Base-by-base conservation (phyloP, 2,797 vertebrate genomes). In the Falco concolor region DNA sequence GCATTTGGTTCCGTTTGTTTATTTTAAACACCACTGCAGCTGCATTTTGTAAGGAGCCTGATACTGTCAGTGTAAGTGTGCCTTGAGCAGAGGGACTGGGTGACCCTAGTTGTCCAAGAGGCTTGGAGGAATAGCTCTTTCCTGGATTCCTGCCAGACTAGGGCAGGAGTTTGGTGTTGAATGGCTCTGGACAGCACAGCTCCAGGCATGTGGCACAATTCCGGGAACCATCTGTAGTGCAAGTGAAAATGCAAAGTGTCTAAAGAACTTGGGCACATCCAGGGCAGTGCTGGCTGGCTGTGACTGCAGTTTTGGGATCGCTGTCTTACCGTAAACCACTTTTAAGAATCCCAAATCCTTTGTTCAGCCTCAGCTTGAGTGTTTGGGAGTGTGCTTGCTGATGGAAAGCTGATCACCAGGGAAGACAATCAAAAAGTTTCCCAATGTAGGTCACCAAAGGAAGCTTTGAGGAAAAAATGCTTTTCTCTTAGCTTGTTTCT, bases 31-130 rank as follows among this genome's bases (percentile, higher is more conserved):
- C 6, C 23, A 3, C 45, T n/a, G 53, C 78, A 54, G 42, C 52
- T 60, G 69, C 10, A 3, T 50, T 47, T 57, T 28, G 32, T 8
- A 42, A 50, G 44, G 42, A 65, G 12, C 32, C 60, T 20, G 42
- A 19, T 40, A 45, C 57, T 36, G 45, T 3, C 57, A 25, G 30
- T 1, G 5, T 20, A 69, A 13, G 12, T 3, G 25, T 32, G 49
- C 69, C 34, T 28, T 15, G 19, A 59, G 50, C 52, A 4, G 13
- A 28, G 68, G 54, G 27, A 52, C 60, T 13, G 74, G 9, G 18
- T 5, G 38, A 50, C 8, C 0, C 6, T 4, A 36, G 50, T 12
- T 79, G 36, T 42, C 34, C 0, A 0, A 42, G 47, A 54, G 32
- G 25, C 47, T 22, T 38, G 54, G 45, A 84, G 50, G 47, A 81